Evolutionary conservation across 2,888 invertebrate species (phyloP), one percentile per base, ranked within the genome.

Genomic region (Malacosoma neustria): DNA sequence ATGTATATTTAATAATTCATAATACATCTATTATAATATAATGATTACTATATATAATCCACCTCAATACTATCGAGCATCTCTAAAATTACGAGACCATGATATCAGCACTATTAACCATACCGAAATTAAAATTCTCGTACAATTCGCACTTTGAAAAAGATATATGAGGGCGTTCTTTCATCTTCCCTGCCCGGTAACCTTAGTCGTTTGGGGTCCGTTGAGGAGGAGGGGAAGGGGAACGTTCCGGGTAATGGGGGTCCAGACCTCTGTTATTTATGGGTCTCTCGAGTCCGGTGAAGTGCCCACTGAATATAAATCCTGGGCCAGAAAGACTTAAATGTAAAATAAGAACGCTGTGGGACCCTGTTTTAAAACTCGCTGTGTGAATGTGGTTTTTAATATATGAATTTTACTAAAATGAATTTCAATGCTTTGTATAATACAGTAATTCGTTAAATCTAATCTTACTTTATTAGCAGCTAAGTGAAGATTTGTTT

Each of bases 301-400:
- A 82, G 85, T 80, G 71, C 68, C 70, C 72, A 66, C 68, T 63
- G 81, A 81, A 82, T 81, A 82, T 82, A 82, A 84, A 84, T 84
- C 80, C 73, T 70, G 67, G 61, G 66, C 57, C 48, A 53, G 55
- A 40, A 65, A 72, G 76, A 80, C 76, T 75, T 81, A 68, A 77
- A 77, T 72, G 68, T 72, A 71, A 76, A 74, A 70, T 63, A 67
- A 71, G 72, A 71, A 70, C 54, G 54, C 49, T 43, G 38, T 47
- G 45, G 49, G 51, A 41, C 46, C 48, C 40, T 22, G 51, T 57
- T 57, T 58, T 48, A 42, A 46, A 59, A 56, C 47, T 42, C 54
- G 52, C 47, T 46, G 41, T 46, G 43, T 48, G 51, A 51, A 57
- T 42, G 45, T 42, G 43, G 44, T 43, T 40, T 14, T 37, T 42